These are phyloP conservation scores for Caenorhabditis angaria DNA, from an alignment of 2,888 invertebrate species.

Conservation along the genomic window DNA sequence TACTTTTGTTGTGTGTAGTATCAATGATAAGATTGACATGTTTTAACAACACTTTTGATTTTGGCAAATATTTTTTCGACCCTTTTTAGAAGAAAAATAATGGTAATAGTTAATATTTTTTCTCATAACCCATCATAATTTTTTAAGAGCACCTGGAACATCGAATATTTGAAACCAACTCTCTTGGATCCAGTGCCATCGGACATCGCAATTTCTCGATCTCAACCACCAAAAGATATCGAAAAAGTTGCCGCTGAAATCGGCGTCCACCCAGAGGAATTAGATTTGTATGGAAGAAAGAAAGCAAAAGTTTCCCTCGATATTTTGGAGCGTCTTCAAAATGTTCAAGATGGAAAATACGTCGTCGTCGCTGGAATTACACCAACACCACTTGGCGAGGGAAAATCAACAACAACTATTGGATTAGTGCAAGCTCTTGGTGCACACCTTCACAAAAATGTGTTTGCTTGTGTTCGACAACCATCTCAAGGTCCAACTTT, in stretches of 20 bases:
- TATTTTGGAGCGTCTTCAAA: conserved; percentile 81
- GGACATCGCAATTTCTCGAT: conserved; percentile 89
- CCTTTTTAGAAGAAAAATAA: neutral
- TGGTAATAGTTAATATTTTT: neutral
- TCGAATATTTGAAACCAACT: conserved; percentile 54
- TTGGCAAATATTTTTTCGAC: neutral
- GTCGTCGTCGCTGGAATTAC: conserved; percentile 96
- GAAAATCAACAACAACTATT: conserved; percentile 93
- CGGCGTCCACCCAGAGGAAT: conserved; percentile 80
- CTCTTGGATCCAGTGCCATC: conserved; percentile 82
- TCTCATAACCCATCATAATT: neutral
- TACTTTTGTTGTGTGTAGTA: neutral
- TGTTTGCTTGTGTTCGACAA: conserved; percentile 92
- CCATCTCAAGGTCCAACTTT: conserved; percentile 99
- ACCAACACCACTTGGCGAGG: conserved; percentile 97
- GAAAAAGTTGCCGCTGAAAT: conserved; percentile 66
- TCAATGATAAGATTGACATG: neutral
- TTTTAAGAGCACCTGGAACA: conserved; percentile 48
- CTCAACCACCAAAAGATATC: conserved; percentile 73
- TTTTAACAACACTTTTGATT: neutral
- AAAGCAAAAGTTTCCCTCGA: conserved; percentile 91
- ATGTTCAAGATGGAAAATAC: conserved; percentile 84
- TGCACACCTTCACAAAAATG: conserved; percentile 82
- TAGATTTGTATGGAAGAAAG: conserved; percentile 88
- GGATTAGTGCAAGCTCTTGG: conserved; percentile 89